Conservation (phyloP, 2,797 vertebrate species). For the Gallinago solitaria region DNA sequence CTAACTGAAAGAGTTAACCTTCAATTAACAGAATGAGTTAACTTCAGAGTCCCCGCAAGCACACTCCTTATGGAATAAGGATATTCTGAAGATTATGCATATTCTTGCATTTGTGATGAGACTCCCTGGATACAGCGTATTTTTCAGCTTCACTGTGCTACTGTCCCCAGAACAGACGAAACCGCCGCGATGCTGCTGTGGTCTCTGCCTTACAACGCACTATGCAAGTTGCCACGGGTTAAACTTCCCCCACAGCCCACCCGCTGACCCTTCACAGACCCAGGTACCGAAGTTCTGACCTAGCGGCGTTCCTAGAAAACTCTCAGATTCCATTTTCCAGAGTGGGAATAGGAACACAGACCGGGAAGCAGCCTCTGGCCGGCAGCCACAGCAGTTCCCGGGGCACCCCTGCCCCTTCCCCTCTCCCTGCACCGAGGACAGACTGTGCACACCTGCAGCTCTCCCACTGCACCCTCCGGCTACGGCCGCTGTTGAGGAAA, state of each 20-base stretch:
- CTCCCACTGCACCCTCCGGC: not conserved
- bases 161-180: not conserved
- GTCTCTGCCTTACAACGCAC: not conserved
- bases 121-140: accelerated
- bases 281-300: not conserved
- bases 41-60: not conserved
- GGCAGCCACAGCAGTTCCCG: accelerated
- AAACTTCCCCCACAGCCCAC: not conserved
- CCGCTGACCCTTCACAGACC: not conserved
- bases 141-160: not conserved
- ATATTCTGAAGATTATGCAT: not conserved
- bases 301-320: not conserved
- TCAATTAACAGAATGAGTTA: not conserved
- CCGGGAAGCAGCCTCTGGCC: not conserved
- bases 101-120: not conserved
- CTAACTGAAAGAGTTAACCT: not conserved
- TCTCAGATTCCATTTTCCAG: not conserved
- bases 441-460: not conserved
- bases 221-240: not conserved
- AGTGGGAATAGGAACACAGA: not conserved
- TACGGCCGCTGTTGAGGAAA: not conserved
- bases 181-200: not conserved
- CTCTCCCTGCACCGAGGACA: not conserved
- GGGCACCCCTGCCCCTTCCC: accelerated
- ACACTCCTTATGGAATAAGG: not conserved